phyloP scores from a whole-genome alignment of 2,888 invertebrate genomes.

The Netelia virgata region DNA sequence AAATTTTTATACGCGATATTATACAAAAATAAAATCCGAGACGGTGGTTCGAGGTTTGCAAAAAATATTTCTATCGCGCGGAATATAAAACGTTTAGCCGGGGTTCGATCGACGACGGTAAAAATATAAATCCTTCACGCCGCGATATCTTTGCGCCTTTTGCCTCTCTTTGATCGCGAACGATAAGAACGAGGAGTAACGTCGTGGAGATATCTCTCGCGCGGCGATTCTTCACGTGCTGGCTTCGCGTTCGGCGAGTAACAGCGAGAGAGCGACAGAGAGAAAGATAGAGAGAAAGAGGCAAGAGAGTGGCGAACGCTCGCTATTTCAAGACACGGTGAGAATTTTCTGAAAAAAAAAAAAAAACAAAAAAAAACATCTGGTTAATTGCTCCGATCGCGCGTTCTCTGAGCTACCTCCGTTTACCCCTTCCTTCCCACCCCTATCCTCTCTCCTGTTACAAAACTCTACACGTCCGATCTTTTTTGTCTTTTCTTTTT shows the following conservation, averaged over 20 bases:
- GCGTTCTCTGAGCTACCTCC: constrained; percentile 31
- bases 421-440: constrained; percentile 3
- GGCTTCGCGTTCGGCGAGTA: constrained; percentile 3
- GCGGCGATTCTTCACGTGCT: constrained; percentile 40
- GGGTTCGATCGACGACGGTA: constrained; percentile 33
- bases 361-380: constrained; percentile 61
- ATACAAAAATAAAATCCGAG: too few relatives aligned
- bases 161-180: constrained; percentile 47
- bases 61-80: background rate
- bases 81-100: background rate
- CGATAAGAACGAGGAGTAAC: constrained; percentile 50
- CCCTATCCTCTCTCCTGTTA: constrained; percentile 13
- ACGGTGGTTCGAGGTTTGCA: too few relatives aligned
- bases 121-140: constrained; percentile 58
- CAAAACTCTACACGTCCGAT: constrained; percentile 29
- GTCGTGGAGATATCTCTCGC: constrained; percentile 32
- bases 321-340: constrained; percentile 49
- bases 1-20: too few relatives aligned
- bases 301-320: constrained; percentile 29
- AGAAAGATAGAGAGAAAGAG: background rate
- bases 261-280: background rate
- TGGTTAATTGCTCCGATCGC: constrained; percentile 67
- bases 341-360: constrained; percentile 57
- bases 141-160: constrained; percentile 23
- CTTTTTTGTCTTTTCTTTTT: constrained; percentile 21